A percentile compares a stretch with the other conserved stretches of the same genome.
phyloP scores from a whole-genome alignment of 2,113 vertebrate species.

The Naja naja region DNA sequence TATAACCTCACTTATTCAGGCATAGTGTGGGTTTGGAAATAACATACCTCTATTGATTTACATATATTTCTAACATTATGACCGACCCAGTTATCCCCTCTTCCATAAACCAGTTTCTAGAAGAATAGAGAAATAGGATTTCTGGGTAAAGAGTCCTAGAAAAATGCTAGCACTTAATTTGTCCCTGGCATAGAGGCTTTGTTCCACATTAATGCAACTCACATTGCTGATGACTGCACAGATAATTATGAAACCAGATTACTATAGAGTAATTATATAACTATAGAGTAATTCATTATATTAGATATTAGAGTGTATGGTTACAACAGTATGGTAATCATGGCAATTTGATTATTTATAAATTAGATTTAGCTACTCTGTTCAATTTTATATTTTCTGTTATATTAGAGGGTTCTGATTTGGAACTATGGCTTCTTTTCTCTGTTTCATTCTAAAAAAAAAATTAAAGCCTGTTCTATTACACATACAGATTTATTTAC shows the following conservation, averaged over 20 bases:
- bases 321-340: background rate
- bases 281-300: rapidly evolving
- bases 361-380: background rate
- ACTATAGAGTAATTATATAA: background rate
- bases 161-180: background rate
- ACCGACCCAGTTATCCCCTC: background rate
- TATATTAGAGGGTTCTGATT: background rate
- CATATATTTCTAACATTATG: background rate
- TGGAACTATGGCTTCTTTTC: background rate
- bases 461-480: background rate
- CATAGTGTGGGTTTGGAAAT: background rate
- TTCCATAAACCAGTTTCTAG: background rate
- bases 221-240: rapidly evolving
- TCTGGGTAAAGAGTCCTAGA: background rate
- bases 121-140: background rate
- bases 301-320: background rate
- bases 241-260: background rate
- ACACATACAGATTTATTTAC: background rate
- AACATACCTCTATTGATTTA: background rate
- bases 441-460: background rate
- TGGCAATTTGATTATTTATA: background rate
- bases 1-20: background rate
- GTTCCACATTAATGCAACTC: background rate
- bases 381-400: background rate
- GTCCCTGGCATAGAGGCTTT: background rate